A percentile compares a stretch with the other conserved stretches of the same genome.
phyloP scores from a whole-genome alignment of 2,888 invertebrate species.

The Nemotelus nigrinus region DNA sequence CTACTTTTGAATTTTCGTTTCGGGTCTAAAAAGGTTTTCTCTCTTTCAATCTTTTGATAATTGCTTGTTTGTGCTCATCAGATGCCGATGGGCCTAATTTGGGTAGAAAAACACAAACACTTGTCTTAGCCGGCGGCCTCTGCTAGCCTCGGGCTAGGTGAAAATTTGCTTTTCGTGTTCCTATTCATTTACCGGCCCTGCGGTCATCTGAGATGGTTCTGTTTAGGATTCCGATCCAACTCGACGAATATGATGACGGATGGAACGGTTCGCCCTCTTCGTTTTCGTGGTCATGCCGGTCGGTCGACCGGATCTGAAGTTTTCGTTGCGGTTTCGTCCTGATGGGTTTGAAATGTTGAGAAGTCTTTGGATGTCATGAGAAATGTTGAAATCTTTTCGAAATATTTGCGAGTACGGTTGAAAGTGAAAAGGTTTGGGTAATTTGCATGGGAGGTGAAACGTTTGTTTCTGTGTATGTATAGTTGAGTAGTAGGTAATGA shows the following conservation, averaged over 20 bases:
- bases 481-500: not conserved
- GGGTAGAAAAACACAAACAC: slow-evolving; percentile 52
- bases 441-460: too few relatives aligned
- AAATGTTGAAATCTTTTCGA: slow-evolving; percentile 10
- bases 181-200: slow-evolving; percentile 33
- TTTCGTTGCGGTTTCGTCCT: slow-evolving; percentile 16
- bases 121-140: slow-evolving; percentile 44
- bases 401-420: not conserved
- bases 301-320: slow-evolving; percentile 3
- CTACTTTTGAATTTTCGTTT: slow-evolving; percentile 31
- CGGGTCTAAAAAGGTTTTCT: slow-evolving; percentile 38
- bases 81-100: slow-evolving; percentile 47
- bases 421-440: too few relatives aligned
- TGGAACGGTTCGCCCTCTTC: not conserved
- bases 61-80: slow-evolving; percentile 54
- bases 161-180: slow-evolving; percentile 49
- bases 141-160: slow-evolving; percentile 43
- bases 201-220: slow-evolving; percentile 30
- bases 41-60: slow-evolving; percentile 53
- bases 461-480: not conserved
- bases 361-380: slow-evolving; percentile 3
- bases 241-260: not conserved
- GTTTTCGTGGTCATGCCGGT: not conserved
- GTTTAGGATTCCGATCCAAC: not conserved
- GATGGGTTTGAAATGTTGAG: slow-evolving; percentile 8